A percentile compares a stretch with the other conserved stretches of the same genome.
Conservation (phyloP, 53 echinoderm and acorn worm species). For the Patiria pectinifera region DNA sequence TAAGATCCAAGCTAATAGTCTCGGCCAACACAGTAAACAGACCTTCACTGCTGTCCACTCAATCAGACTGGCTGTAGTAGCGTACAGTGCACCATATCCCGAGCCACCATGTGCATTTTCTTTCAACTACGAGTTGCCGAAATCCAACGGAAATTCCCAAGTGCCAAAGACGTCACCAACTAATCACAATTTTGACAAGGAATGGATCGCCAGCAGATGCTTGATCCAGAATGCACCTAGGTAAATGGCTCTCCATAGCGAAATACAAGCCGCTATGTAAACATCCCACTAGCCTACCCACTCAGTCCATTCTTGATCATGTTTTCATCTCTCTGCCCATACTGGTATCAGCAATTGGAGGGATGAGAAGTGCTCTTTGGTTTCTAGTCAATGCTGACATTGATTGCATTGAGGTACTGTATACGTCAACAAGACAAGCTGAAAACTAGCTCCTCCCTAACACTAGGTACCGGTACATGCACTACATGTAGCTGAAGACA, state of each 20-base stretch:
- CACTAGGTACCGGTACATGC: neutral
- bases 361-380: neutral
- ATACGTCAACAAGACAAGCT: neutral
- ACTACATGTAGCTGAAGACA: neutral
- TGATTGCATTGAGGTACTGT: neutral
- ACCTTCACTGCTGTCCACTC: neutral
- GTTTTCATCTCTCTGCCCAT: conserved; percentile 6
- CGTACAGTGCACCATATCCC: neutral
- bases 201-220: conserved; percentile 24
- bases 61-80: neutral
- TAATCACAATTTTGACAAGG: conserved; percentile 6
- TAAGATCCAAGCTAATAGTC: neutral
- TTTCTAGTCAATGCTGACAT: neutral
- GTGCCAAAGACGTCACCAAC: conserved; percentile 6
- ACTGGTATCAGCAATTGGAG: neutral
- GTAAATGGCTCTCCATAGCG: neutral
- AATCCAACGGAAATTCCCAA: conserved; percentile 4
- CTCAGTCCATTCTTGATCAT: neutral
- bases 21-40: neutral
- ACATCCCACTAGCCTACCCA: conserved; percentile 1
- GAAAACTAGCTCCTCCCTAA: neutral
- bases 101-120: neutral
- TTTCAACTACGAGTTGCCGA: neutral
- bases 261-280: conserved; percentile 13
- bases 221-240: neutral